A percentile compares a stretch with the other conserved stretches of the same genome.
Evolutionary conservation across 2,113 vertebrate species (phyloP).

Genomic region (Rhinoptilus africanus): DNA sequence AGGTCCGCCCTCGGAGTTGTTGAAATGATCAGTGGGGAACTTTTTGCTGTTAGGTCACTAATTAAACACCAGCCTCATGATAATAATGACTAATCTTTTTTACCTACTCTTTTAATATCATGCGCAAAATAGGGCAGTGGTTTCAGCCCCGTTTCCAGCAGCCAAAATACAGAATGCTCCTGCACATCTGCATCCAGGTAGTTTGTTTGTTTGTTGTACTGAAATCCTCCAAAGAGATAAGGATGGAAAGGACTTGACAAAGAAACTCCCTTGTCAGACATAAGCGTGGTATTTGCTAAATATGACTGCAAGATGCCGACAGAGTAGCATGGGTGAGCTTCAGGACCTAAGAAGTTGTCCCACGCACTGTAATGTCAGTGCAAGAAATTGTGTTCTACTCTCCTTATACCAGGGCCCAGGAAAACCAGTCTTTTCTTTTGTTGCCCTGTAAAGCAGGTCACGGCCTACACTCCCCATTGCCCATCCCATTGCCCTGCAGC

Average conservation of each 20-base stretch:
- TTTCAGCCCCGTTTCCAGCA: neutral
- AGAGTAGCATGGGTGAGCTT: neutral
- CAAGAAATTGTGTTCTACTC: neutral
- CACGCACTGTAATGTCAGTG: neutral
- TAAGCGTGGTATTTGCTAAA: neutral
- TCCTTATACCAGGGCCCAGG: neutral
- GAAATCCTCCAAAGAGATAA: neutral
- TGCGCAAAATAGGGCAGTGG: neutral
- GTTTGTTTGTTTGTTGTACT: neutral
- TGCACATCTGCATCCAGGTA: neutral
- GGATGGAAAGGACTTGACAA: neutral
- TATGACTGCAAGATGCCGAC: neutral
- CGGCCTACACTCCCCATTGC: neutral
- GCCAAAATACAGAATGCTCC: neutral
- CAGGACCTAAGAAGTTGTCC: neutral
- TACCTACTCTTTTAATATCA: neutral
- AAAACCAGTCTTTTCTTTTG: neutral
- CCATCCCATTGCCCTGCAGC: neutral
- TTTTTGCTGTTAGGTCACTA: neutral
- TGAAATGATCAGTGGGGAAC: neutral
- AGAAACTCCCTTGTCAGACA: neutral
- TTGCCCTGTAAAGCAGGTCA: neutral
- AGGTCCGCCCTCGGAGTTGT: neutral
- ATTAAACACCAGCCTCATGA: neutral
- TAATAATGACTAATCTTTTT: neutral